Conservation (phyloP, 2,113 vertebrate species). For the Nannospalax galili region DNA sequence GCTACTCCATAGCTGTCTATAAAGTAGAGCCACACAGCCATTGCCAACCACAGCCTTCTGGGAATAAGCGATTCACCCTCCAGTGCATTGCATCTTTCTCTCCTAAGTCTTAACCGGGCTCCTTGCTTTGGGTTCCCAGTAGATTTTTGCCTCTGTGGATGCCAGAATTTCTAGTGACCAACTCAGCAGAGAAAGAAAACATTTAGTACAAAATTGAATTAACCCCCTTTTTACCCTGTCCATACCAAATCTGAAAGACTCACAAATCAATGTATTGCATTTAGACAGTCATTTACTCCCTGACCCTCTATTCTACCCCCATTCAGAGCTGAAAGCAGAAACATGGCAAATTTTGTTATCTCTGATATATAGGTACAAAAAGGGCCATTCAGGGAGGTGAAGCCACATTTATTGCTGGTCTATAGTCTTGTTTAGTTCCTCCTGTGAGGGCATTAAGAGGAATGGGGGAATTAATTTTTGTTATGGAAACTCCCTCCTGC, state of each 20-base stretch:
- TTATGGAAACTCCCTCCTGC: constrained; percentile 55
- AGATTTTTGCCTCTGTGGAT: neutral
- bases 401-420: neutral
- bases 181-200: constrained; percentile 30
- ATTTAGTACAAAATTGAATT: constrained; percentile 52
- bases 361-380: constrained; percentile 63
- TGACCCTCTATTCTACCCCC: neutral
- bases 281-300: constrained; percentile 1
- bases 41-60: no score
- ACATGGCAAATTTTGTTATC: constrained; percentile 61
- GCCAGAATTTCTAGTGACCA: neutral
- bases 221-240: neutral
- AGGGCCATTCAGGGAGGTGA: neutral
- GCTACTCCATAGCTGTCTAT: no score
- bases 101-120: neutral
- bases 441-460: constrained; percentile 15
- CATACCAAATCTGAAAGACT: constrained; percentile 35
- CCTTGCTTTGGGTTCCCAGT: neutral
- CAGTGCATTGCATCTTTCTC: neutral
- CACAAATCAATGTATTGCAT: constrained; percentile 43
- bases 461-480: constrained; percentile 58
- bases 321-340: constrained; percentile 51
- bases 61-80: neutral
- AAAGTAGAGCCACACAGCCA: neutral
- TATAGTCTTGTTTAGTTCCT: neutral